Percentiles rank a stretch among this genome's conserved stretches.
Conservation (phyloP, 2,888 invertebrate species). For the Augochlorella aurata region DNA sequence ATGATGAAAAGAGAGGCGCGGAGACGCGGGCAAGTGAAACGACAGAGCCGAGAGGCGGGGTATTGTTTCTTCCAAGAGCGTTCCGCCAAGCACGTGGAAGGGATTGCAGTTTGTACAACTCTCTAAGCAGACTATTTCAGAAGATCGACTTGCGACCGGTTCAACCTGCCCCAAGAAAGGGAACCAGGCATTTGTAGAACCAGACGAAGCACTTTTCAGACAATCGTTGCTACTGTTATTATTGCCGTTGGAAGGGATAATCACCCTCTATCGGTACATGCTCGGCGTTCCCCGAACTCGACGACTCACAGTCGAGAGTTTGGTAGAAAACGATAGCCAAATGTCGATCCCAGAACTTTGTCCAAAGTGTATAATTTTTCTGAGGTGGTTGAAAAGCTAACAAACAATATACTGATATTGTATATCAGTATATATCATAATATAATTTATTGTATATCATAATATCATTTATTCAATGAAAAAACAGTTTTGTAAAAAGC, state of each 20-base stretch:
- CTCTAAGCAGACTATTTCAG: constrained; percentile 52
- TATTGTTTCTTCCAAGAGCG: constrained; percentile 55
- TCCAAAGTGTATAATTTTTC: no score
- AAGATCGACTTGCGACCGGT: constrained; percentile 9
- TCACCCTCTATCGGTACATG: neutral
- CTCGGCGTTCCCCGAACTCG: neutral
- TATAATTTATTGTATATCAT: no score
- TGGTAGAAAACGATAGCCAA: no score
- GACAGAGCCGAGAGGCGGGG: constrained; percentile 15
- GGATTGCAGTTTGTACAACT: constrained; percentile 51
- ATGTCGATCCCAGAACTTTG: no score
- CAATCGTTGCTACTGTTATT: constrained; percentile 20
- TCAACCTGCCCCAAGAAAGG: neutral
- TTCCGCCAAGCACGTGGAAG: constrained; percentile 27
- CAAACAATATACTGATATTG: no score
- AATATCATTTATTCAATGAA: no score
- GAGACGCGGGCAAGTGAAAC: constrained; percentile 2
- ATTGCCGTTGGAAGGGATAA: constrained; percentile 18
- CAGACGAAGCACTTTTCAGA: constrained; percentile 11
- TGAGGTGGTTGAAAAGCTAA: no score
- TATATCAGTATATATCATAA: no score
- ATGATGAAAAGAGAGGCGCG: constrained; percentile 16
- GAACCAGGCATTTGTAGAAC: constrained; percentile 19
- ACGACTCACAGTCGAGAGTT: neutral
- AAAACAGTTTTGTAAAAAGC: no score